A percentile compares a stretch with the other conserved stretches of the same genome.
These are phyloP conservation scores for Tragelaphus imberbis DNA, from an alignment of 2,113 vertebrate species.

Conservation along the genomic window DNA sequence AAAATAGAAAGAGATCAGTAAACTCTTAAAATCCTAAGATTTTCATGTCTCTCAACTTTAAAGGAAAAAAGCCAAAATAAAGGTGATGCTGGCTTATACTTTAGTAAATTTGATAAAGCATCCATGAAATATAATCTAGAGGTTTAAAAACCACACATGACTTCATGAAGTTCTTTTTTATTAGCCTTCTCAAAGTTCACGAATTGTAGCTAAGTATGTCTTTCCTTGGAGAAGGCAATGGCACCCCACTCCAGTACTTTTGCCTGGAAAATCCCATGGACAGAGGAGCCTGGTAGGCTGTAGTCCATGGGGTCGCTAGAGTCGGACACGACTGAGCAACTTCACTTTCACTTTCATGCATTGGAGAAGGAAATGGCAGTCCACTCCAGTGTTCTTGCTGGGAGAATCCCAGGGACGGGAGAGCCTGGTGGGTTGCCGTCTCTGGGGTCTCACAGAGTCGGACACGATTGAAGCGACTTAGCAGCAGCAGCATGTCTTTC, in stretches of 20 bases:
- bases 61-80: background rate
- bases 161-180: background rate
- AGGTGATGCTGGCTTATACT: background rate
- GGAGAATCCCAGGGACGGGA: too few relatives aligned
- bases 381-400: too few relatives aligned
- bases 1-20: background rate
- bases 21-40: background rate
- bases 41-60: background rate
- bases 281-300: too few relatives aligned
- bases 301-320: too few relatives aligned
- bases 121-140: background rate
- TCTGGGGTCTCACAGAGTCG: too few relatives aligned
- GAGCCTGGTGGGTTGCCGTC: too few relatives aligned
- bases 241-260: too few relatives aligned
- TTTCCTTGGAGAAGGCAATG: background rate
- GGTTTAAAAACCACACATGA: background rate
- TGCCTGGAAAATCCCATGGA: too few relatives aligned
- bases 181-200: background rate
- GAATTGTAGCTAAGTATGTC: background rate
- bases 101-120: background rate
- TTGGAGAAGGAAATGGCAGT: too few relatives aligned
- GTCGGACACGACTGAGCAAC: too few relatives aligned
- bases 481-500: background rate
- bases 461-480: too few relatives aligned
- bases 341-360: too few relatives aligned